Percentiles rank a stretch among this genome's conserved stretches.
phyloP scores from a whole-genome alignment of 2,113 vertebrate genomes.

The Aythya baeri region DNA sequence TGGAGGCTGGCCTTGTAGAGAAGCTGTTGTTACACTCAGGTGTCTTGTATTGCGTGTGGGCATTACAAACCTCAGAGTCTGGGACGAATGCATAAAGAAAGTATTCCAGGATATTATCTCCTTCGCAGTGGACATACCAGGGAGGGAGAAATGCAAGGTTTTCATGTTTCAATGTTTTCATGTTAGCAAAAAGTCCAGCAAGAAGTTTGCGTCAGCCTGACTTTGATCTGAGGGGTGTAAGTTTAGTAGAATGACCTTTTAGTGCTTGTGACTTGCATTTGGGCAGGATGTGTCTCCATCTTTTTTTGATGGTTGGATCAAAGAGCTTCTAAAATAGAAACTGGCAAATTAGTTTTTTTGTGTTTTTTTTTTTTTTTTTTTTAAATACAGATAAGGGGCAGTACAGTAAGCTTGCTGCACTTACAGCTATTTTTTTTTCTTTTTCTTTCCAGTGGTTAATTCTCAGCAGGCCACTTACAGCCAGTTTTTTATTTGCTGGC shows the following conservation, averaged over 20 bases:
- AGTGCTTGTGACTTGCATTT: neutral
- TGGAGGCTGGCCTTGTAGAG: neutral
- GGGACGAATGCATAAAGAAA: neutral
- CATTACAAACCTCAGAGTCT: neutral
- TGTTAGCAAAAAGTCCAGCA: neutral
- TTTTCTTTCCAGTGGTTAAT: neutral
- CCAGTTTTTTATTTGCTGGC: neutral
- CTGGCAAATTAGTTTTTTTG: neutral
- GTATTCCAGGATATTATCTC: neutral
- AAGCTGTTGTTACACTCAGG: neutral
- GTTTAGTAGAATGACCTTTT: neutral
- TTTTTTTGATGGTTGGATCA: neutral
- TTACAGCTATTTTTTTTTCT: rapidly evolving
- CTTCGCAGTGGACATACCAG: neutral
- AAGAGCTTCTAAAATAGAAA: neutral
- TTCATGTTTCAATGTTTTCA: neutral
- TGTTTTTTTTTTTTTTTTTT: no score
- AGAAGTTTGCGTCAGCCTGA: neutral
- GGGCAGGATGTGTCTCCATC: neutral
- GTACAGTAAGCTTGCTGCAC: neutral
- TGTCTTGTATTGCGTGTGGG: neutral
- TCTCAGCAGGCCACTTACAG: neutral
- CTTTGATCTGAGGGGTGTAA: neutral
- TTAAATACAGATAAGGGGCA: no score
- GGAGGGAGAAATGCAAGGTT: neutral